phyloP scores from a whole-genome alignment of 1,140 invertebrate species.

The Caenorhabditis tropicalis region DNA sequence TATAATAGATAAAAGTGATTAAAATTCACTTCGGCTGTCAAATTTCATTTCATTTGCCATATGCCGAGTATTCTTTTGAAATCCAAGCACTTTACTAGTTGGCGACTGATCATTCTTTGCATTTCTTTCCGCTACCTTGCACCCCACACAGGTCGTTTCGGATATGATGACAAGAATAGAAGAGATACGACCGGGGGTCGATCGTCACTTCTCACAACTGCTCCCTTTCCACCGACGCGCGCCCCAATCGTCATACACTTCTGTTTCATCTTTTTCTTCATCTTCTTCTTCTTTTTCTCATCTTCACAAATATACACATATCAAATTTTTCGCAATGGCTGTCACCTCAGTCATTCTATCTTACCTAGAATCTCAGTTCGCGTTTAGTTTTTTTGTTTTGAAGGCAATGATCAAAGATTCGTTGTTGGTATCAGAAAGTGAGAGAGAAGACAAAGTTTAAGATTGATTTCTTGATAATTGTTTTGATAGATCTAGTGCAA shows the following conservation, averaged over 20 bases:
- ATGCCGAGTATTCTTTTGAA: not conserved
- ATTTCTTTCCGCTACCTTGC: constrained; percentile 31
- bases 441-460: not conserved
- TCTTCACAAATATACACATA: not conserved
- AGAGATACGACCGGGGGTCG: constrained; percentile 2
- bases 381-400: not conserved
- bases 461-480: no score
- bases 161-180: constrained; percentile 32
- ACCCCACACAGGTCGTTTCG: constrained; percentile 33
- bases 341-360: constrained; percentile 15
- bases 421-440: not conserved
- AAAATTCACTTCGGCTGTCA: not conserved
- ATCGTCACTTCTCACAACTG: constrained; percentile 15
- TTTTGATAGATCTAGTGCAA: no score
- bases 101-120: constrained; percentile 22
- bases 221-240: not conserved
- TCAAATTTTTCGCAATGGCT: constrained; percentile 8
- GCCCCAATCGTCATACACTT: constrained; percentile 22
- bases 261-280: constrained; percentile 12
- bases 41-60: not conserved
- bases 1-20: not conserved
- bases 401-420: not conserved
- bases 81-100: constrained; percentile 30
- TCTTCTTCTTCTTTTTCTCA: not conserved
- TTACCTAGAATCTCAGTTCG: constrained; percentile 19